Conservation (phyloP, 2,888 invertebrate genomes). For the Lacanobia wlatinum region DNA sequence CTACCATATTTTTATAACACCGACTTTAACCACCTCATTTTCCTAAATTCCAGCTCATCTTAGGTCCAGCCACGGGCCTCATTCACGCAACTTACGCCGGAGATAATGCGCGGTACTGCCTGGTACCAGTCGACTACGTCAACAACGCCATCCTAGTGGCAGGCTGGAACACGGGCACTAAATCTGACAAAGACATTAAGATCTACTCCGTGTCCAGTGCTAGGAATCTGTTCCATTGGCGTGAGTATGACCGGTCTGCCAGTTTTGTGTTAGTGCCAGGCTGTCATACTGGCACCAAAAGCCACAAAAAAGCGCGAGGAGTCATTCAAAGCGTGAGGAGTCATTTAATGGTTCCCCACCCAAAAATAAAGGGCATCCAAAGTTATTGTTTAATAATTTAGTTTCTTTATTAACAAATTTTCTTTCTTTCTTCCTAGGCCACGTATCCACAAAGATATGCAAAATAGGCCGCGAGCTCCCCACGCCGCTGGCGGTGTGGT, state of each 20-base stretch:
- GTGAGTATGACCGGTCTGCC: constrained; percentile 31
- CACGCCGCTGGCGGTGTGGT: constrained; percentile 64
- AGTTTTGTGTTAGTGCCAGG: not conserved
- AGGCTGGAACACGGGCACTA: constrained; percentile 37
- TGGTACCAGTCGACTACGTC: constrained; percentile 62
- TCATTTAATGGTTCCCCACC: too few species aligned
- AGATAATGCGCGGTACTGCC: constrained; percentile 25
- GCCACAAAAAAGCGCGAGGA: too few species aligned
- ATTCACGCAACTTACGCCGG: constrained; percentile 47
- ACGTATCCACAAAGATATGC: not conserved
- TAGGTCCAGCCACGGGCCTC: constrained; percentile 57
- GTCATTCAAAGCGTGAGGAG: too few species aligned
- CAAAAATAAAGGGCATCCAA: too few species aligned
- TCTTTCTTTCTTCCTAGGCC: constrained; percentile 16
- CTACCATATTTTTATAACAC: not conserved
- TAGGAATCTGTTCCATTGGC: constrained; percentile 52
- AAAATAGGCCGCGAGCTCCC: constrained; percentile 42
- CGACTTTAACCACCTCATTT: not conserved
- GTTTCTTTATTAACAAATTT: too few species aligned
- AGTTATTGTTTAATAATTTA: too few species aligned
- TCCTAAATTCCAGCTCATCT: constrained; percentile 39
- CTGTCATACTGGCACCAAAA: not conserved
- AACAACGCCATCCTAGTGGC: constrained; percentile 61
- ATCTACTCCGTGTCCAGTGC: constrained; percentile 56
- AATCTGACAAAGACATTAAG: not conserved